These are phyloP conservation scores for Hypomecis punctinalis DNA, from an alignment of 2,888 invertebrate genomes.

Conservation along the genomic window DNA sequence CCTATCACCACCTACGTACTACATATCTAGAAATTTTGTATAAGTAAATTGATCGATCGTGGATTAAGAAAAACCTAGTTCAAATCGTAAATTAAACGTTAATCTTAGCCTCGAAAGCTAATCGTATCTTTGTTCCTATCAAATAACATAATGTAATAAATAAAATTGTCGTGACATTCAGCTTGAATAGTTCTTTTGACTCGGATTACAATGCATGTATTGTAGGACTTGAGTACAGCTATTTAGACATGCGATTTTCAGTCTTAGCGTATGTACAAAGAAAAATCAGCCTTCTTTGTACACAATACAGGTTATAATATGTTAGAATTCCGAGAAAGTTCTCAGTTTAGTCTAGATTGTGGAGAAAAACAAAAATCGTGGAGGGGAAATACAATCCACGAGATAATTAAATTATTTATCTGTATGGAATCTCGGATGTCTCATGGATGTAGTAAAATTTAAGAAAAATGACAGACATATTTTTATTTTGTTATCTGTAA, in stretches of 20 bases:
- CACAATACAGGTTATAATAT: conserved; percentile 4
- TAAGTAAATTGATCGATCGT: neutral
- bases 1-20: conserved; percentile 6
- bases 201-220: conserved; percentile 26
- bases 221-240: conserved; percentile 14
- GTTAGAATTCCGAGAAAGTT: conserved; percentile 10
- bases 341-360: conserved; percentile 51
- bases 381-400: conserved; percentile 30
- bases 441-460: neutral
- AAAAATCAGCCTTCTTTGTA: conserved; percentile 3
- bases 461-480: neutral
- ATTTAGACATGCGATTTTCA: conserved; percentile 9
- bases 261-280: neutral
- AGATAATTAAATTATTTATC: conserved; percentile 28
- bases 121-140: conserved; percentile 16
- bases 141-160: conserved; percentile 40
- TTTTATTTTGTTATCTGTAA: too few species aligned
- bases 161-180: conserved; percentile 53
- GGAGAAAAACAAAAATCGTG: conserved; percentile 54
- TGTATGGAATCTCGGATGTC: neutral
- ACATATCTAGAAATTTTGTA: neutral
- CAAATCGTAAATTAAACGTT: conserved; percentile 2
- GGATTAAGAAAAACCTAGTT: neutral
- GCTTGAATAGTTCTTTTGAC: conserved; percentile 59
- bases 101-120: conserved; percentile 4